These are phyloP conservation scores for Nephrotoma appendiculata DNA, from an alignment of 2,888 invertebrate species.

Conservation along the genomic window DNA sequence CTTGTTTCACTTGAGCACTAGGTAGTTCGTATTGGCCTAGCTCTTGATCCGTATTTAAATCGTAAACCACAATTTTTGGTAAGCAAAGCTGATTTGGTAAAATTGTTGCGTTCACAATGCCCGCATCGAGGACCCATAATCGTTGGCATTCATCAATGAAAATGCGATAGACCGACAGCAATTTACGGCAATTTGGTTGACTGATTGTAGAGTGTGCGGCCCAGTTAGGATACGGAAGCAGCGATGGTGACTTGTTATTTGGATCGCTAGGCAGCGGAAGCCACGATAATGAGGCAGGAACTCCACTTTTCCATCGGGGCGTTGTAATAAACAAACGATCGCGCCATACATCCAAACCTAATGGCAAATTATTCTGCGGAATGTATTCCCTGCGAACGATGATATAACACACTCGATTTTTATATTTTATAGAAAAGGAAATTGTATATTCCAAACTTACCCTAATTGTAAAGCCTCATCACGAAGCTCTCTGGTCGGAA, in stretches of 20 bases:
- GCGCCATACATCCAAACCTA: constrained; percentile 55
- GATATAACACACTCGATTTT: no score
- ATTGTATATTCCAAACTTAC: constrained; percentile 22
- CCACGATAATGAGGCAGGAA: constrained; percentile 58
- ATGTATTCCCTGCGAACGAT: constrained; percentile 38
- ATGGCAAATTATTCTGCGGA: constrained; percentile 56
- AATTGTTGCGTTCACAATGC: constrained; percentile 55
- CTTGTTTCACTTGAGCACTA: constrained; percentile 45
- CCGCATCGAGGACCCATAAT: constrained; percentile 69
- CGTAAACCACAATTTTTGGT: constrained; percentile 57
- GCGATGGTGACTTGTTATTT: constrained; percentile 41
- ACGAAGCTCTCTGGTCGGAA: constrained; percentile 41
- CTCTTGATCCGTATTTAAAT: constrained; percentile 47
- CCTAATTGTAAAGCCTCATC: constrained; percentile 42
- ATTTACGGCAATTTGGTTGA: constrained; percentile 42
- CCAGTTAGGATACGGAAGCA: constrained; percentile 67
- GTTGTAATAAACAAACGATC: constrained; percentile 57
- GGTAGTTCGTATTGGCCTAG: constrained; percentile 51
- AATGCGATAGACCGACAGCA: constrained; percentile 65
- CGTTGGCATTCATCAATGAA: constrained; percentile 59
- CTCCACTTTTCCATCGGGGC: constrained; percentile 61
- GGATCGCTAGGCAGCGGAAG: constrained; percentile 44
- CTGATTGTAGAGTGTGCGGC: constrained; percentile 24
- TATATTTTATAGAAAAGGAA: background rate
- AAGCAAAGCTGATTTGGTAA: constrained; percentile 53